phyloP scores from a whole-genome alignment of 92 coral and sea anemone genomes.

The Epizoanthus scotinus region DNA sequence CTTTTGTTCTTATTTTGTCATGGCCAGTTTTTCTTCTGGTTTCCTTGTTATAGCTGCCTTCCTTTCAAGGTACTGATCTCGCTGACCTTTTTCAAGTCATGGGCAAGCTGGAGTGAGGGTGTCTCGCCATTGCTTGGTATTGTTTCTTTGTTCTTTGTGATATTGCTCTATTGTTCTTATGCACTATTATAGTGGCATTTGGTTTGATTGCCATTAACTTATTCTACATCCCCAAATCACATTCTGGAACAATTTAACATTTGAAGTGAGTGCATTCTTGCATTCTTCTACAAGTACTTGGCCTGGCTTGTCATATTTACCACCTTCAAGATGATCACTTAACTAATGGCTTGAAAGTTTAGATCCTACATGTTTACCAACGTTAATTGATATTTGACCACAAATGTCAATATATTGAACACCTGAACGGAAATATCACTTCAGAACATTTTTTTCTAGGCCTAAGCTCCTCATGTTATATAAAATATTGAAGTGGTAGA shows the following conservation, averaged over 20 bases:
- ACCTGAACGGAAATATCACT: too few species aligned
- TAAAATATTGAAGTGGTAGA: too few species aligned
- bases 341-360: too few species aligned
- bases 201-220: slow-evolving; percentile 25
- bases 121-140: slow-evolving; percentile 38
- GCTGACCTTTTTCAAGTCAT: slow-evolving; percentile 21
- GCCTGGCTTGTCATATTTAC: slow-evolving; percentile 4
- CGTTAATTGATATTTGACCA: too few species aligned
- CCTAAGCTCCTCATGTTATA: too few species aligned
- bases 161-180: slow-evolving; percentile 25
- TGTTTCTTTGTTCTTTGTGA: slow-evolving; percentile 40
- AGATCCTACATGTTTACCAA: too few species aligned
- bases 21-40: slow-evolving; percentile 32
- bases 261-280: background rate
- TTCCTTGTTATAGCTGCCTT: slow-evolving; percentile 25
- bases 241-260: slow-evolving; percentile 24
- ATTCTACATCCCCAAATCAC: slow-evolving; percentile 42
- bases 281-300: background rate
- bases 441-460: too few species aligned
- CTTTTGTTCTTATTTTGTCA: slow-evolving; percentile 35
- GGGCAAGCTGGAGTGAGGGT: slow-evolving; percentile 29
- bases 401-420: too few species aligned
- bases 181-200: slow-evolving; percentile 44
- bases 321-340: slow-evolving; percentile 24
- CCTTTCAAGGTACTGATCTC: slow-evolving; percentile 30